phyloP scores from a whole-genome alignment of 1,140 invertebrate genomes.

The Cherax quadricarinatus region DNA sequence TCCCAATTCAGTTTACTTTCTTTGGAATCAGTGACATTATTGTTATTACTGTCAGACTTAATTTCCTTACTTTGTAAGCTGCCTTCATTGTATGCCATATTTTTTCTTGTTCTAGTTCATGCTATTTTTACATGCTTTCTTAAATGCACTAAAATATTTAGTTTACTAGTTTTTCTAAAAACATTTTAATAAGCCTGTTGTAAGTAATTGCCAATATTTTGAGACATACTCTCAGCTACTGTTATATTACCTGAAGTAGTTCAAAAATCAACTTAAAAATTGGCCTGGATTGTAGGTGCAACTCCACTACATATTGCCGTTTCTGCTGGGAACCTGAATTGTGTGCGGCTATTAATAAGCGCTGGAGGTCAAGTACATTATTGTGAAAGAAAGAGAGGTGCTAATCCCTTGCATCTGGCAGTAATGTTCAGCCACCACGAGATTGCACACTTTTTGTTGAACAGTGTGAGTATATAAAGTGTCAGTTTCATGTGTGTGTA shows the following conservation, averaged over 20 bases:
- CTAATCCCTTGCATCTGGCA: conserved; percentile 70
- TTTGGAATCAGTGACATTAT: too few species aligned
- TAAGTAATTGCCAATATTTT: too few species aligned
- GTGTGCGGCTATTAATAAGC: conserved; percentile 60
- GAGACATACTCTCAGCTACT: background rate
- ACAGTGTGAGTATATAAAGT: conserved; percentile 53
- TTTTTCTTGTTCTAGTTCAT: too few species aligned
- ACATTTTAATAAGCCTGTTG: too few species aligned
- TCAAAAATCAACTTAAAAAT: background rate
- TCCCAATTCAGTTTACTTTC: too few species aligned
- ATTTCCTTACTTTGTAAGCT: too few species aligned
- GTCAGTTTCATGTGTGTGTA: too few species aligned
- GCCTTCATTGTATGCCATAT: too few species aligned
- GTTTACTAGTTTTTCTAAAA: too few species aligned
- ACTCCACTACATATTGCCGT: conserved; percentile 94
- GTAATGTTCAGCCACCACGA: conserved; percentile 53
- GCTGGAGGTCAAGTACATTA: conserved; percentile 68
- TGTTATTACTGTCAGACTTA: too few species aligned
- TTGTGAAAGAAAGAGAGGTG: conserved; percentile 70
- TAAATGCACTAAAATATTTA: too few species aligned
- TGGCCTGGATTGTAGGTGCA: conserved; percentile 46
- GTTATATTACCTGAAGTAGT: background rate
- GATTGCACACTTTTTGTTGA: conserved; percentile 64
- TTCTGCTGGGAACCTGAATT: conserved; percentile 83
- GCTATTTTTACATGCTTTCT: too few species aligned